Evolutionary conservation across 2,888 invertebrate genomes (phyloP).

Genomic region (Drosophila pseudotalamancana): DNA sequence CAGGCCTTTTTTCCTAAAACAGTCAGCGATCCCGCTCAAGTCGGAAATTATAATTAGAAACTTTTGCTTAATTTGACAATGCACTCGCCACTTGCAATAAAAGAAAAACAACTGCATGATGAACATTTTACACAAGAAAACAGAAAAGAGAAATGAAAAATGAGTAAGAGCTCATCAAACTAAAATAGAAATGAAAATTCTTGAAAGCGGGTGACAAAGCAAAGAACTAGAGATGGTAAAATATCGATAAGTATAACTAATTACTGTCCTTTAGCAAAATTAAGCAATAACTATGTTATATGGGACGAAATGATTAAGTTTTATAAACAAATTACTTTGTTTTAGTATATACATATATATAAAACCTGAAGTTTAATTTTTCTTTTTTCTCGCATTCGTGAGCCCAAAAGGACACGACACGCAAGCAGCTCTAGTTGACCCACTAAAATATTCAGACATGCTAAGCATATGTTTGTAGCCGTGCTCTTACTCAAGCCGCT

Average conservation of each 20-base stretch:
- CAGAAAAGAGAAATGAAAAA: no score
- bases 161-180: slow-evolving; percentile 27
- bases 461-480: not conserved
- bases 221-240: slow-evolving; percentile 7
- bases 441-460: not conserved
- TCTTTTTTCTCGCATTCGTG: no score
- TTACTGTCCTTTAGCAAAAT: no score
- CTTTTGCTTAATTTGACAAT: slow-evolving; percentile 38
- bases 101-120: not conserved
- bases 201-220: slow-evolving; percentile 8
- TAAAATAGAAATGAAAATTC: slow-evolving; percentile 24
- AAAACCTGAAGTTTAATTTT: no score
- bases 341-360: not conserved
- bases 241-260: not conserved
- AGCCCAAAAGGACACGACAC: not conserved
- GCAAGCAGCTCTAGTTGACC: not conserved
- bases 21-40: not conserved
- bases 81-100: slow-evolving; percentile 3
- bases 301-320: no score
- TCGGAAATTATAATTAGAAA: slow-evolving; percentile 58
- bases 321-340: no score
- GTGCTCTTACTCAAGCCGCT: not conserved
- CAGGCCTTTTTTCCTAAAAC: slow-evolving; percentile 45
- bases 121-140: slow-evolving; percentile 24
- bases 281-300: no score